These are phyloP conservation scores for Corynorhinus townsendii DNA, from an alignment of 2,113 vertebrate genomes.

Conservation along the genomic window DNA sequence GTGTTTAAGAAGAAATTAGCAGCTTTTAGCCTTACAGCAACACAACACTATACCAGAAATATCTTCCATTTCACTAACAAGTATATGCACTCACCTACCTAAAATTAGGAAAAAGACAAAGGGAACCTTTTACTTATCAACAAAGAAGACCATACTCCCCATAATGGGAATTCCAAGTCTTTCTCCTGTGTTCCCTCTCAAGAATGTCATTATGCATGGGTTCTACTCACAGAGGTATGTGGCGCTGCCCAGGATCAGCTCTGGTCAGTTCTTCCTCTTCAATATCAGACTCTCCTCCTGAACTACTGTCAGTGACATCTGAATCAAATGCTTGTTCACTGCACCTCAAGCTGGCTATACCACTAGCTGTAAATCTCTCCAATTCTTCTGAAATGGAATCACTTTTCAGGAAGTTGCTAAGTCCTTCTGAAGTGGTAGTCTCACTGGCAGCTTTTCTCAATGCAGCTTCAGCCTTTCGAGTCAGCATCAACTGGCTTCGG, in stretches of 20 bases:
- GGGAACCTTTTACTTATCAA: background rate
- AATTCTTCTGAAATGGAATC: slow-evolving; percentile 90
- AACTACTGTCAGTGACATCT: slow-evolving; percentile 97
- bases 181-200: background rate
- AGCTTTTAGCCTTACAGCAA: slow-evolving; percentile 22
- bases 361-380: slow-evolving; percentile 92
- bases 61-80: background rate
- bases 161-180: background rate
- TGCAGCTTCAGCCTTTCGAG: slow-evolving; percentile 87
- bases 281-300: slow-evolving; percentile 95
- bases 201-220: background rate
- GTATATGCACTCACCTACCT: background rate
- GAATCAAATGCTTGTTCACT: slow-evolving; percentile 95
- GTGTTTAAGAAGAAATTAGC: slow-evolving; percentile 8
- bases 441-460: slow-evolving; percentile 84
- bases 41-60: slow-evolving; percentile 15
- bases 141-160: slow-evolving; percentile 12
- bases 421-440: slow-evolving; percentile 83
- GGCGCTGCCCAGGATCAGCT: slow-evolving; percentile 91
- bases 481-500: slow-evolving; percentile 83
- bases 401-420: slow-evolving; percentile 89
- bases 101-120: slow-evolving; percentile 8
- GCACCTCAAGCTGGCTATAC: slow-evolving; percentile 89
- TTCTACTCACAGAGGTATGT: slow-evolving; percentile 93
- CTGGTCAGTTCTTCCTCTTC: slow-evolving; percentile 94